Percentiles rank a stretch among this genome's conserved stretches.
phyloP scores from a whole-genome alignment of 2,888 invertebrate species.

The Leuctra nigra region DNA sequence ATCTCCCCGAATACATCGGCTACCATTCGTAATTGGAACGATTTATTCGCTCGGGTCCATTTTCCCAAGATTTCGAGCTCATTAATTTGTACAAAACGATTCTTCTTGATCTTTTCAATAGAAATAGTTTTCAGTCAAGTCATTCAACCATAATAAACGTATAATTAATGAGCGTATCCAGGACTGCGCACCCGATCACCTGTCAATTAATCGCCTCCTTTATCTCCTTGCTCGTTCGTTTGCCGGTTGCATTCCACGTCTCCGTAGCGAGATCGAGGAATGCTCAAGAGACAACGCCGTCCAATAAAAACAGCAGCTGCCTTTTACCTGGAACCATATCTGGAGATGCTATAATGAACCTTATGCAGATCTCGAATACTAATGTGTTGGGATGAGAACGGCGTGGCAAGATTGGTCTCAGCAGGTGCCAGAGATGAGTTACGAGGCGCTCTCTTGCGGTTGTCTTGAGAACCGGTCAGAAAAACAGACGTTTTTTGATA shows the following conservation, averaged over 20 bases:
- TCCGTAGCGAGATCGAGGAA: neutral
- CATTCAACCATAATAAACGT: constrained; percentile 9
- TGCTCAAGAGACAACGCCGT: neutral
- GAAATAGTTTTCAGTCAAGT: constrained; percentile 10
- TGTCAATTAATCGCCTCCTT: constrained; percentile 22
- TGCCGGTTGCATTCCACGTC: neutral
- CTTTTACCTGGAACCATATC: constrained; percentile 2
- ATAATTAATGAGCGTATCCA: constrained; percentile 16
- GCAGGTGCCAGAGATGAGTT: constrained; percentile 15
- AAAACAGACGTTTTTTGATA: neutral
- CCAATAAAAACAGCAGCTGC: constrained; percentile 8
- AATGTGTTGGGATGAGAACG: neutral
- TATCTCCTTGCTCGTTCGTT: neutral
- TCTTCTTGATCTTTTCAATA: constrained; percentile 8
- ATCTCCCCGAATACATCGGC: constrained; percentile 12
- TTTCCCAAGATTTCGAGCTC: constrained; percentile 5
- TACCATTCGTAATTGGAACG: constrained; percentile 20
- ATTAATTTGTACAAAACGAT: constrained; percentile 16
- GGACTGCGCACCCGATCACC: constrained; percentile 16
- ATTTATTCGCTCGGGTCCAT: constrained; percentile 13
- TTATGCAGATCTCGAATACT: constrained; percentile 9
- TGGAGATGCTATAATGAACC: neutral
- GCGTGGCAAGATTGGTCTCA: neutral
- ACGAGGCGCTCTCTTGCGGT: neutral
- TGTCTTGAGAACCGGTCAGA: neutral